A percentile compares a stretch with the other conserved stretches of the same genome.
phyloP scores from a whole-genome alignment of 2,888 invertebrate species.

The Microplitis deprimator region DNA sequence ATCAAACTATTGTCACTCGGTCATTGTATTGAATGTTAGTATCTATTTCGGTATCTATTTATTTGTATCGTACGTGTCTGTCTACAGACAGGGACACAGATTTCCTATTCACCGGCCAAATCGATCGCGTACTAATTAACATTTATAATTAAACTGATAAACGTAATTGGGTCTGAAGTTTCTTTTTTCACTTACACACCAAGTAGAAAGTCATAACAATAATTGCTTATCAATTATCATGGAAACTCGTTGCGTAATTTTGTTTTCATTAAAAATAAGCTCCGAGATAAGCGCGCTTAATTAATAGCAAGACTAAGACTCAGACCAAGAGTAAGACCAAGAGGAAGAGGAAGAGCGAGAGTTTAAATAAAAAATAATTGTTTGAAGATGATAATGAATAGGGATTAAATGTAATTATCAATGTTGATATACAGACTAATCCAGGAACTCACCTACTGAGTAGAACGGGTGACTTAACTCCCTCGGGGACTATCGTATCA shows the following conservation, averaged over 20 bases:
- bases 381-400: neutral
- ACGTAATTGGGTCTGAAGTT: conserved; percentile 22
- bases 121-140: conserved; percentile 71
- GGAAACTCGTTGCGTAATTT: too few relatives aligned
- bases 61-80: conserved; percentile 49
- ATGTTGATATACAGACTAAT: neutral
- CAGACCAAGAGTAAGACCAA: neutral
- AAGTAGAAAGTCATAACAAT: neutral
- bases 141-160: conserved; percentile 68
- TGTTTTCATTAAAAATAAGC: neutral
- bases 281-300: neutral
- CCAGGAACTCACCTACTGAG: conserved; percentile 23
- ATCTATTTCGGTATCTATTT: conserved; percentile 70
- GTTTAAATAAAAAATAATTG: neutral
- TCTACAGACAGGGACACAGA: conserved; percentile 52
- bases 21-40: conserved; percentile 49
- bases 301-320: neutral
- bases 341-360: too few relatives aligned
- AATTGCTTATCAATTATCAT: too few relatives aligned
- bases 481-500: conserved; percentile 43
- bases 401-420: neutral
- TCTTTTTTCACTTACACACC: neutral
- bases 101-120: conserved; percentile 67
- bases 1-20: conserved; percentile 51
- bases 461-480: conserved; percentile 20